These are phyloP conservation scores for Noctilio leporinus DNA, from an alignment of 2,113 vertebrate genomes.

Conservation along the genomic window DNA sequence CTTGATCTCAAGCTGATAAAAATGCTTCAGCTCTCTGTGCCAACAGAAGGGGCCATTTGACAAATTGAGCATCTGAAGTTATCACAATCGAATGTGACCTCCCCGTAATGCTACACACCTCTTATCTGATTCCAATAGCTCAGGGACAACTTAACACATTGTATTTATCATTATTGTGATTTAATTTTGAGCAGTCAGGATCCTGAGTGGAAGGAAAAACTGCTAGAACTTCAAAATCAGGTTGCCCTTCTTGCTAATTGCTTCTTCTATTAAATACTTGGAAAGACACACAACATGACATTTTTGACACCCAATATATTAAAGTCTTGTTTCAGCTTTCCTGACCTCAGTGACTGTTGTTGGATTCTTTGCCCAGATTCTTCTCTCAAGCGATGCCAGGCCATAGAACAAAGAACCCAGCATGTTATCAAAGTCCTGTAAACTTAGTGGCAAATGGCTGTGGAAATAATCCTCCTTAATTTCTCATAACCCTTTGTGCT, in stretches of 20 bases:
- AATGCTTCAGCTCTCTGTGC: neutral
- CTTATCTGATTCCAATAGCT: constrained; percentile 46
- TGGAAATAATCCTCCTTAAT: neutral
- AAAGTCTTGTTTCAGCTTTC: neutral
- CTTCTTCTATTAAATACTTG: neutral
- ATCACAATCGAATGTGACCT: constrained; percentile 29
- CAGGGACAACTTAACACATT: constrained; percentile 22
- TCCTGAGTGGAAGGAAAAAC: constrained; percentile 9
- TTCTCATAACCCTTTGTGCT: neutral
- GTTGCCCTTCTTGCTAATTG: neutral
- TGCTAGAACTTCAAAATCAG: constrained; percentile 31
- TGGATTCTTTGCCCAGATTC: neutral
- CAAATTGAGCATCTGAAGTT: constrained; percentile 23
- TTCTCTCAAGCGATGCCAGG: neutral
- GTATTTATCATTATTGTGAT: constrained; percentile 49
- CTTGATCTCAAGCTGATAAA: constrained; percentile 7
- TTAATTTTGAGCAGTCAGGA: constrained; percentile 56
- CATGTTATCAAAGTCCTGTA: neutral
- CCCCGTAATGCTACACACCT: neutral
- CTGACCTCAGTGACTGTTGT: neutral
- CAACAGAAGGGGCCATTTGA: constrained; percentile 19
- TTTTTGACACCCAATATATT: constrained; percentile 16
- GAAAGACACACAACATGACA: neutral
- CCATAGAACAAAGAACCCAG: neutral
- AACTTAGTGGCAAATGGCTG: neutral